Base-by-base conservation (phyloP, 2,888 invertebrate species). In the Neoitamus cyanurus region DNA sequence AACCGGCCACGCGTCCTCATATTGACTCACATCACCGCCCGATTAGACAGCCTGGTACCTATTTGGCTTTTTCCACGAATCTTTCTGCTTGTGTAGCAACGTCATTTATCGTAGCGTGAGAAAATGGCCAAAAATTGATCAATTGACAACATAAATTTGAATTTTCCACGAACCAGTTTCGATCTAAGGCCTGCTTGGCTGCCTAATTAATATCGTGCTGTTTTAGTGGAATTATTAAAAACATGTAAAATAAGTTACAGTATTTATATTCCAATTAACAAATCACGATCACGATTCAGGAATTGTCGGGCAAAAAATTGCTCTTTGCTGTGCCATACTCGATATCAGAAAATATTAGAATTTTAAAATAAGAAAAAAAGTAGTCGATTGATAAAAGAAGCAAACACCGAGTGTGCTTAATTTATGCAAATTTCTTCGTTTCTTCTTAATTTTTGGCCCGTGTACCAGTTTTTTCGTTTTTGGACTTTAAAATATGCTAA, bases 391-490 rank as follows among this genome's bases (percentile, higher is more conserved):
- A 70, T 28, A 48, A 48, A n/a, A 78, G 46, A 48, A n/a, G 42
- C 31, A 46, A 30, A 78, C 30, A 78, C 58, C 15, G 31, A 58
- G 30, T 78, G 30, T 58, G 48, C 20, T 78, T 78, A 78, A 78
- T 78, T 48, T 78, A 78, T 78, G 78, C 31, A 78, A 78, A 78
- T 78, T 31, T 78, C 48, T 30, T 48, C 31, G 78, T 48, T 20
- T 78, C 78, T 58, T 15, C 15, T 48, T 78, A 48, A 78, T 48
- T 48, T 78, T 28, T 31, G 7, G 31, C 78, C 78, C 78, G 58
- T 48, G 78, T 78, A 48, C 20, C 15, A 78, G 7, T 48, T 31
- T 77, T 78, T 78, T 48, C 34, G 6, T 58, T 25, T 30, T 31
- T 48, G 3, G 28, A 42, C 58, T 58, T n/a, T 78, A 58, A 78